A percentile compares a stretch with the other conserved stretches of the same genome.
phyloP scores from a whole-genome alignment of 1,140 invertebrate genomes.

The Coptotermes formosanus region DNA sequence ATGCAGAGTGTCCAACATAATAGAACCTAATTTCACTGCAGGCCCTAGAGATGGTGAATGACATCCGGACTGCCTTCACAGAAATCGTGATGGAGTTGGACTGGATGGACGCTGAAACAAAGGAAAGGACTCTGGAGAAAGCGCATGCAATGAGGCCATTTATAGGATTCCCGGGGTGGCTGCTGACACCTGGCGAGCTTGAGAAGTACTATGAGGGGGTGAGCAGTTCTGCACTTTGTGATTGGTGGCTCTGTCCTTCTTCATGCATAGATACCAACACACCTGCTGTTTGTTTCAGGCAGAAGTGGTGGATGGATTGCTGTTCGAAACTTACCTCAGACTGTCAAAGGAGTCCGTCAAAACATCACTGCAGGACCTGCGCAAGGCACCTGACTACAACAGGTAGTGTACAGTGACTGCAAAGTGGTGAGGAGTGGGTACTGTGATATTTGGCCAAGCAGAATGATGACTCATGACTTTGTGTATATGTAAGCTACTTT shows the following conservation, averaged over 20 bases:
- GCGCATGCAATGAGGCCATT: conserved; percentile 65
- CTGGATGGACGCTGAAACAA: conserved; percentile 78
- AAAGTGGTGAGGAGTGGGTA: background rate
- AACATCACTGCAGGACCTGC: conserved; percentile 59
- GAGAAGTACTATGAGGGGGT: conserved; percentile 61
- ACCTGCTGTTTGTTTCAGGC: conserved; percentile 47
- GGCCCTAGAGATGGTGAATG: conserved; percentile 73
- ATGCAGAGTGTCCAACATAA: too few species aligned
- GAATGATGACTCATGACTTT: too few species aligned
- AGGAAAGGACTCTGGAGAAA: conserved; percentile 59
- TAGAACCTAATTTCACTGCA: conserved; percentile 43
- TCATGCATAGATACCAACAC: background rate
- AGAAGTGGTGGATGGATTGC: conserved; percentile 58
- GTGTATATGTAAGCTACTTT: too few species aligned
- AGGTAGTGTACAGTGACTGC: conserved; percentile 45
- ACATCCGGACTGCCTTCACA: conserved; percentile 70
- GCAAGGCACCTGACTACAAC: conserved; percentile 61
- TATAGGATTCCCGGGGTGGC: conserved; percentile 72
- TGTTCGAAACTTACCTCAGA: conserved; percentile 61
- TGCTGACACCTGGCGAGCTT: conserved; percentile 46
- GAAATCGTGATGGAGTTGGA: conserved; percentile 63
- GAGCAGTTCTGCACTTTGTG: conserved; percentile 29
- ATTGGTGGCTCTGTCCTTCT: conserved; percentile 17
- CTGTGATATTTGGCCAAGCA: too few species aligned
- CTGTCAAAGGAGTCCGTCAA: conserved; percentile 57